Percentiles rank a stretch among this genome's conserved stretches.
Evolutionary conservation across 2,888 invertebrate species (phyloP).

Genomic region (Ochropacha duplaris): DNA sequence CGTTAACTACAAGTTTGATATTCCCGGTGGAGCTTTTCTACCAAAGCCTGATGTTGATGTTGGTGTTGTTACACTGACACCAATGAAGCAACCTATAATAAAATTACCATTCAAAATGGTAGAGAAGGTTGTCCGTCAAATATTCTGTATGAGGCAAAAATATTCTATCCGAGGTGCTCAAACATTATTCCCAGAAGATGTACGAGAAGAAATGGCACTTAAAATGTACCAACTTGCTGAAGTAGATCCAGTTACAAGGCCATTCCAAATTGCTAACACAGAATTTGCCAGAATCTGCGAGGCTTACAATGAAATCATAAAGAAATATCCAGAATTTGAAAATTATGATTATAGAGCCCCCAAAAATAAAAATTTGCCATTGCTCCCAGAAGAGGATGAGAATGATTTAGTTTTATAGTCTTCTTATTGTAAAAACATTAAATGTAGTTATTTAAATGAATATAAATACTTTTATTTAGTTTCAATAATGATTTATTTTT

Average conservation of each 20-base stretch:
- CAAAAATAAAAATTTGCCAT: constrained; percentile 44
- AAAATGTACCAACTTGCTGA: constrained; percentile 88
- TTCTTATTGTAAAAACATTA: constrained; percentile 33
- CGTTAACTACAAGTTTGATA: constrained; percentile 91
- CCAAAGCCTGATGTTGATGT: constrained; percentile 99
- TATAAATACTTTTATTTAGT: constrained; percentile 22
- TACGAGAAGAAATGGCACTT: constrained; percentile 84
- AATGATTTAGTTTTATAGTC: constrained; percentile 30
- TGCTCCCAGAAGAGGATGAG: constrained; percentile 26
- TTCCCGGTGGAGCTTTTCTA: constrained; percentile 94
- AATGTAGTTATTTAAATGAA: constrained; percentile 19
- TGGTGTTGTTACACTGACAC: constrained; percentile 94
- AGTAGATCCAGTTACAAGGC: constrained; percentile 86
- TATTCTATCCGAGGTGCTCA: constrained; percentile 86
- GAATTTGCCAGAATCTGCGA: constrained; percentile 90
- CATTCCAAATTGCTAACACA: constrained; percentile 89
- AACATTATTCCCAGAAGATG: constrained; percentile 89
- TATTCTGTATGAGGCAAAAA: constrained; percentile 95
- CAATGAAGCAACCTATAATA: constrained; percentile 87
- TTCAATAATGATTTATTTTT: constrained; percentile 19
- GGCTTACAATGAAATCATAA: constrained; percentile 89
- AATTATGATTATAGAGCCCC: constrained; percentile 87
- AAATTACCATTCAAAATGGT: constrained; percentile 92
- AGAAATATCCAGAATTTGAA: constrained; percentile 85
- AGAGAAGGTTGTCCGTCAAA: constrained; percentile 93